These are phyloP conservation scores for Anolis apletophallus DNA, from an alignment of 2,797 vertebrate genomes.

Conservation along the genomic window DNA sequence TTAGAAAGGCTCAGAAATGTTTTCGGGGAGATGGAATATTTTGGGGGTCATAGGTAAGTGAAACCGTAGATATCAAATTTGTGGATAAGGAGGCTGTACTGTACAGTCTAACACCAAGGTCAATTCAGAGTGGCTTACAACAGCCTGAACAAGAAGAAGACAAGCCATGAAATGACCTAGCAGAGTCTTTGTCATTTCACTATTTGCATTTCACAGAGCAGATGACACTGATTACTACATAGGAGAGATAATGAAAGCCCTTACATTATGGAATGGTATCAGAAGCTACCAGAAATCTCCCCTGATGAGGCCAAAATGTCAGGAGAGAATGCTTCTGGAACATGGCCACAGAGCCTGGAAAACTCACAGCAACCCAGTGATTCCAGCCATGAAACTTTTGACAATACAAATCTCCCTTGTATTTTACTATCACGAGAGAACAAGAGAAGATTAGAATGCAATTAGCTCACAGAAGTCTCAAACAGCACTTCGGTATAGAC, in stretches of 20 bases:
- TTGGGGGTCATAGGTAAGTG: too few species aligned
- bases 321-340: too few species aligned
- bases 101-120: neutral
- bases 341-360: too few species aligned
- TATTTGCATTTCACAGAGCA: neutral
- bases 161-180: neutral
- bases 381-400: too few species aligned
- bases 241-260: constrained; percentile 5
- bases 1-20: too few species aligned
- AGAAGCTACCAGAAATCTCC: neutral
- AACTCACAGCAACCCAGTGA: too few species aligned
- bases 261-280: constrained; percentile 22
- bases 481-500: constrained; percentile 15
- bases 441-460: constrained; percentile 35
- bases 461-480: constrained; percentile 25
- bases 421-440: neutral
- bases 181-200: neutral
- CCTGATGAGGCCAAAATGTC: neutral
- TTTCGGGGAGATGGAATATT: too few species aligned
- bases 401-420: neutral
- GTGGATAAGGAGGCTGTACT: too few species aligned
- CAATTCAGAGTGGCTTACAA: neutral
- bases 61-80: too few species aligned
- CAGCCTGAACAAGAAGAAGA: neutral
- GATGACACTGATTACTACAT: neutral